Conservation (phyloP, 2,797 vertebrate genomes). For the Phoebastria nigripes region DNA sequence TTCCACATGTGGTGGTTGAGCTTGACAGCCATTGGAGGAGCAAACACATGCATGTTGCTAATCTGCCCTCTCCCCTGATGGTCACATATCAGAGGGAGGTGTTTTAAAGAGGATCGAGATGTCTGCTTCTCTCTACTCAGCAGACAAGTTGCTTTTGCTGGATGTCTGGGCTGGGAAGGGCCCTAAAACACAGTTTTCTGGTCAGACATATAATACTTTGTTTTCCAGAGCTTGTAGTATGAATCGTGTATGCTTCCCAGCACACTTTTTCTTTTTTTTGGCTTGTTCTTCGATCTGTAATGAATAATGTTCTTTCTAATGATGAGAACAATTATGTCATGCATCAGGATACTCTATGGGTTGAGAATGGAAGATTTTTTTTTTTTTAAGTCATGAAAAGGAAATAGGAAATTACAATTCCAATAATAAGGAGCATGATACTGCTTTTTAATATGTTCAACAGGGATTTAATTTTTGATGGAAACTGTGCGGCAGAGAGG, state of each 20-base stretch:
- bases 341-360: background rate
- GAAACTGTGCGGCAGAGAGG: background rate
- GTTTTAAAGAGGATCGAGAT: background rate
- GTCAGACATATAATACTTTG: background rate
- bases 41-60: background rate
- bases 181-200: background rate
- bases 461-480: background rate
- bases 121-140: background rate
- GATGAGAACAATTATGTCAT: background rate
- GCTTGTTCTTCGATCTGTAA: background rate
- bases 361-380: background rate
- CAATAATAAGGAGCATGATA: background rate
- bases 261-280: background rate
- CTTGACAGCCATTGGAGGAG: background rate
- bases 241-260: background rate
- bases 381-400: background rate
- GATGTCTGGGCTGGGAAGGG: background rate
- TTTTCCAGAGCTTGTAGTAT: background rate
- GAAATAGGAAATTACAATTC: background rate
- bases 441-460: background rate
- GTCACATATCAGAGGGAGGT: background rate
- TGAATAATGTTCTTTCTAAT: background rate
- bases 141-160: background rate
- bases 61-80: background rate
- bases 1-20: background rate